phyloP scores from a whole-genome alignment of 2,113 vertebrate genomes.

The Nestor notabilis region DNA sequence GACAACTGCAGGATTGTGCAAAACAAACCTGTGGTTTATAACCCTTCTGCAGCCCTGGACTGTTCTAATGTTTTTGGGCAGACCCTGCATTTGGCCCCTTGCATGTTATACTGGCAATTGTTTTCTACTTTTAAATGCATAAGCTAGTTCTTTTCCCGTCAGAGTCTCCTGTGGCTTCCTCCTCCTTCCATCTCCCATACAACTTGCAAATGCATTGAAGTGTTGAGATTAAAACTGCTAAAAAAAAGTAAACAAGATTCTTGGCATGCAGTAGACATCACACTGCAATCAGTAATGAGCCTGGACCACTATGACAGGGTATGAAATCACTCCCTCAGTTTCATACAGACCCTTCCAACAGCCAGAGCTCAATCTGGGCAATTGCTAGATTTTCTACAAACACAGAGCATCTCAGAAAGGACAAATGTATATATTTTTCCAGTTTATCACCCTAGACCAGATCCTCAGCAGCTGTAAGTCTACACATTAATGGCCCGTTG shows the following conservation, averaged over 20 bases:
- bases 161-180: background rate
- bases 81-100: background rate
- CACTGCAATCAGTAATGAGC: background rate
- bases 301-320: background rate
- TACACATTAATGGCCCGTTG: background rate
- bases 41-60: background rate
- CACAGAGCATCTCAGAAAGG: background rate
- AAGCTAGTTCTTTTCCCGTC: background rate
- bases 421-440: background rate
- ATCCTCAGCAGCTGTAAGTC: background rate
- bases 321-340: background rate
- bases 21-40: background rate
- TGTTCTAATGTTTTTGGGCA: background rate
- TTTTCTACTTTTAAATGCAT: background rate
- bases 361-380: background rate
- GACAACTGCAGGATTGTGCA: background rate
- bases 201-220: background rate
- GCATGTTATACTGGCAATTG: background rate
- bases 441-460: background rate
- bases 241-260: background rate
- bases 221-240: background rate
- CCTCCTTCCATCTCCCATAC: background rate
- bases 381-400: background rate
- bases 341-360: background rate
- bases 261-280: background rate